phyloP scores from a whole-genome alignment of 2,888 invertebrate species.

The Conchocele bisecta region DNA sequence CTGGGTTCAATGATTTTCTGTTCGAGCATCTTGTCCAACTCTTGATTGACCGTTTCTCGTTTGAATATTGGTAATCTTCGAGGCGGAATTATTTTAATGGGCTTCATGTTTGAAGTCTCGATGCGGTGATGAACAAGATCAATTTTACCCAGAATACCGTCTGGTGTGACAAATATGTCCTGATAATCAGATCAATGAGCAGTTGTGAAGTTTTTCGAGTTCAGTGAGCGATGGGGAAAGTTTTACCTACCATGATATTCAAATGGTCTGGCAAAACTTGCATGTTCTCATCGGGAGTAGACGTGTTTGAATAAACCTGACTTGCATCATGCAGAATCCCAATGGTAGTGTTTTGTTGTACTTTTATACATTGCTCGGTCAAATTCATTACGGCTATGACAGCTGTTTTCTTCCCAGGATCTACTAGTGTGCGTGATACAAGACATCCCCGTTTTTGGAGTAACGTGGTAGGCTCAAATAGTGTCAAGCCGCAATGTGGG shows the following conservation, averaged over 20 bases:
- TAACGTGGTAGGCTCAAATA: background rate
- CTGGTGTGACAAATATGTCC: slow-evolving; percentile 25
- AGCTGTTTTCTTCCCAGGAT: background rate
- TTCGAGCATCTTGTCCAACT: slow-evolving; percentile 19
- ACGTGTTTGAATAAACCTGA: background rate
- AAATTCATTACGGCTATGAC: background rate
- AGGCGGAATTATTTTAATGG: slow-evolving; percentile 25
- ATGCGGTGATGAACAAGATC: slow-evolving; percentile 26
- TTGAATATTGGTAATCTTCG: slow-evolving; percentile 12
- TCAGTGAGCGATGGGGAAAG: slow-evolving; percentile 9
- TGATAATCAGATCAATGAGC: slow-evolving; percentile 35
- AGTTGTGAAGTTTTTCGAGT: slow-evolving; percentile 15
- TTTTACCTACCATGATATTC: slow-evolving; percentile 15
- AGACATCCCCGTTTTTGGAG: background rate
- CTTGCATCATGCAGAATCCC: background rate
- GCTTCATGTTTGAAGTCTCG: slow-evolving; percentile 6
- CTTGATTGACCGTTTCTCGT: background rate
- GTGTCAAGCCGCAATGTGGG: background rate
- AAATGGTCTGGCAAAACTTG: slow-evolving; percentile 13
- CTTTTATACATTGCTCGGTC: background rate
- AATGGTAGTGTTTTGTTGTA: background rate
- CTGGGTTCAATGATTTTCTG: slow-evolving; percentile 18
- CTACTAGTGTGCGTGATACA: background rate
- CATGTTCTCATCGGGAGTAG: background rate
- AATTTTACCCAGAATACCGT: slow-evolving; percentile 18